Percentiles rank a stretch among this genome's conserved stretches.
phyloP scores from a whole-genome alignment of 2,888 invertebrate genomes.

The Callosobruchus maculatus region DNA sequence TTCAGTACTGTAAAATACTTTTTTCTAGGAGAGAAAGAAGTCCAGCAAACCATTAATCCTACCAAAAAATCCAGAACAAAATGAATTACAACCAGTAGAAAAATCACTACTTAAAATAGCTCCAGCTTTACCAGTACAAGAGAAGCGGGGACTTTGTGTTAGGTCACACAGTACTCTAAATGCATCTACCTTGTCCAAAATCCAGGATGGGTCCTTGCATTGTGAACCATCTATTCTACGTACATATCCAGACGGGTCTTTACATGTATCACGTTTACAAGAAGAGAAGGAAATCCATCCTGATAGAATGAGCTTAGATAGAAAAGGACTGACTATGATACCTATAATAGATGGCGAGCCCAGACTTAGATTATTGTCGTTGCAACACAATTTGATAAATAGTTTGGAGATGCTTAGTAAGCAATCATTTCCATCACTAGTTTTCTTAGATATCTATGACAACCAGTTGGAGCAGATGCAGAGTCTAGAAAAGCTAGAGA shows the following conservation, averaged over 20 bases:
- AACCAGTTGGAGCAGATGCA: conserved; percentile 88
- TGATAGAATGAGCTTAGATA: conserved; percentile 84
- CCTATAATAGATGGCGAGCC: conserved; percentile 77
- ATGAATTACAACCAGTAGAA: conserved; percentile 28
- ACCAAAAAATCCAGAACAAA: conserved; percentile 29
- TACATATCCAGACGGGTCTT: conserved; percentile 61
- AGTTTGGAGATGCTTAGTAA: conserved; percentile 62
- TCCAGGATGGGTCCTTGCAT: conserved; percentile 17
- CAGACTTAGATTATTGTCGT: conserved; percentile 74
- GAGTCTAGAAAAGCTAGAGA: conserved; percentile 71
- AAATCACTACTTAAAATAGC: conserved; percentile 43
- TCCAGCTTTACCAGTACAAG: conserved; percentile 40
- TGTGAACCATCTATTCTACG: conserved; percentile 47
- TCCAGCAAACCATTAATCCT: conserved; percentile 28
- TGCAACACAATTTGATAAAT: conserved; percentile 88
- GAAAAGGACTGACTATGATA: conserved; percentile 76
- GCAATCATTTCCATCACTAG: conserved; percentile 65
- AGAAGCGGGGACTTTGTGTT: conserved; percentile 35
- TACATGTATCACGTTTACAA: conserved; percentile 66
- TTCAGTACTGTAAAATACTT: conserved; percentile 1
- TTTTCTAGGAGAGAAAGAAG: conserved; percentile 40
- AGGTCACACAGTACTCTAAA: conserved; percentile 55
- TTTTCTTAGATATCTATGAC: conserved; percentile 91
- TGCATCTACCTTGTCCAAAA: conserved; percentile 31
- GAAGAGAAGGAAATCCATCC: conserved; percentile 81